Base-by-base conservation (phyloP, 2,113 vertebrate species). In the Vidua chalybeata region DNA sequence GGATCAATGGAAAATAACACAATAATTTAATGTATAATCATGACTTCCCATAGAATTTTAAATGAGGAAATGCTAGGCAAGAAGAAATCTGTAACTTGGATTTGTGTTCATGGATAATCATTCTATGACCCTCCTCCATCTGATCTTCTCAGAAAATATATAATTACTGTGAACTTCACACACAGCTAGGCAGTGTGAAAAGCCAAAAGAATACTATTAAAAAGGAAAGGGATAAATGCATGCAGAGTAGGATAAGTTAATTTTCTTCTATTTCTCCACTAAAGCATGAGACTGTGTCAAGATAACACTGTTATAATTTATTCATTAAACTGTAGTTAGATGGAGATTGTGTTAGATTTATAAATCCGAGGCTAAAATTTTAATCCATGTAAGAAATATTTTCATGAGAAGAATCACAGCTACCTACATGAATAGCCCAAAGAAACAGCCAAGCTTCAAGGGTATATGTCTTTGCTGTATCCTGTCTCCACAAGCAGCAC, bases 31-130 rank as follows among this genome's bases (percentile, higher is more conserved):
- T 37, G n/a, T 51, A 69, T 73, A 76, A 80, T 63, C 28, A 11
- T 59, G 19, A n/a, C 2, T 84, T 64, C 30, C 9, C 17, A 46
- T n/a, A 48, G 11, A 31, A 37, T 52, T 73, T 48, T 61, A 69
- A 75, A 74, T 31, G 6, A 72, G 13, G 28, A 80, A 84, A 87
- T 46, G 15, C 3, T 68, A 76, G n/a, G n/a, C 59, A 91, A 67
- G 0, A 0, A 45, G 16, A 54, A 15, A 39, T 49, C n/a, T 91
- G 76, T 62, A 56, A 33, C 15, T 22, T 74, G 27, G 1, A 52
- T 66, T 77, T 75, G 7, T 69, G 46, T 78, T 74, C 20, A 67
- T 56, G 37, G 11, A 18, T 67, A 17, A 59, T 76, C 14, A 45
- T 55, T 89, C 48, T 62, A 19, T 49, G 39, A 63, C 8, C 9